Evolutionary conservation across 2,113 vertebrate species (phyloP).

Genomic region (Sinosuthora webbiana): DNA sequence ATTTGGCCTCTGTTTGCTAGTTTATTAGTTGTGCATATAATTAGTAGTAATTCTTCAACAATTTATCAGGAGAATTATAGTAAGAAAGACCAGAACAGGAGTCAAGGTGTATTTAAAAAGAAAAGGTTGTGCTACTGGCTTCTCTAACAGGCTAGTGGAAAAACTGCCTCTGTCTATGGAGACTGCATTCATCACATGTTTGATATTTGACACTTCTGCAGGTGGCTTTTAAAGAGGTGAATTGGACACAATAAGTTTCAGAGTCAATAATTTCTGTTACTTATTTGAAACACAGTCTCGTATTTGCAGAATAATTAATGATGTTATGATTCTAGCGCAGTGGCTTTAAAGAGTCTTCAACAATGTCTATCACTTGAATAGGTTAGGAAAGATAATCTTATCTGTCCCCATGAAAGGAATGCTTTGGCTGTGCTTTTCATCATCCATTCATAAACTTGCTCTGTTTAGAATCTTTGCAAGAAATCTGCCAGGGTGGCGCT

Average conservation of each 20-base stretch:
- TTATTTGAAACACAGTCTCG: neutral
- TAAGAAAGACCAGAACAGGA: neutral
- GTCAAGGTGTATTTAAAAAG: neutral
- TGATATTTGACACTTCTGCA: neutral
- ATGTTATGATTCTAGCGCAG: neutral
- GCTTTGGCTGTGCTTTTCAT: neutral
- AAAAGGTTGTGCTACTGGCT: neutral
- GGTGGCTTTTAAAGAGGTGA: constrained; percentile 14
- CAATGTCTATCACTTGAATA: neutral
- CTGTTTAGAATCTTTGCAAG: neutral
- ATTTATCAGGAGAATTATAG: neutral
- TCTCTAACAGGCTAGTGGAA: neutral
- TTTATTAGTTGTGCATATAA: neutral
- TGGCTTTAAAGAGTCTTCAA: constrained; percentile 30
- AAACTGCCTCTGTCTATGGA: neutral
- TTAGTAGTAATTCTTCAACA: neutral
- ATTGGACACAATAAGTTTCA: neutral
- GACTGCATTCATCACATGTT: neutral
- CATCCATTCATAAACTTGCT: neutral
- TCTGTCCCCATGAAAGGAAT: neutral
- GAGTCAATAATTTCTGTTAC: constrained; percentile 28
- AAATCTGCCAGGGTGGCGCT: neutral
- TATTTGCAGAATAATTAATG: constrained; percentile 48
- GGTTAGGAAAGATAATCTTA: constrained; percentile 2
- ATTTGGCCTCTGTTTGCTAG: neutral